Evolutionary conservation across 2,113 vertebrate genomes (phyloP).

Genomic region (Leiothrix lutea): DNA sequence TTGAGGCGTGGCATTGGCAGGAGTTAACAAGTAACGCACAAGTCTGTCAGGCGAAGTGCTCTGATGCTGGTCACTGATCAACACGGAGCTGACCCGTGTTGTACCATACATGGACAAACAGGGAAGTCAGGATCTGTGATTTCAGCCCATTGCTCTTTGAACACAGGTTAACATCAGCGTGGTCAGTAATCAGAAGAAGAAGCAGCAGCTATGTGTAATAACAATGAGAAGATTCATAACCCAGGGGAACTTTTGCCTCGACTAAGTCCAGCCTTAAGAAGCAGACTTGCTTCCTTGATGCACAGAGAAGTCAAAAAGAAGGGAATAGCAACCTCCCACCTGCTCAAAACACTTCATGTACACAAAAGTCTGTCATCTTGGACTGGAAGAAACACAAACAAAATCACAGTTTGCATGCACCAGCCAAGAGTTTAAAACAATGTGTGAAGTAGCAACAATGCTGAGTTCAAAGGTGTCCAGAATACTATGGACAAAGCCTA

Average conservation of each 20-base stretch:
- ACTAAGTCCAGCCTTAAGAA: background rate
- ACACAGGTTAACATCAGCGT: background rate
- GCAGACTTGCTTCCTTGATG: background rate
- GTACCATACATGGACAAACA: rapidly evolving
- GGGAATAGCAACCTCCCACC: background rate
- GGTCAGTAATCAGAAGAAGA: background rate
- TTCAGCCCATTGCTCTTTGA: background rate
- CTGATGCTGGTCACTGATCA: too few relatives aligned
- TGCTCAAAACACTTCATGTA: rapidly evolving
- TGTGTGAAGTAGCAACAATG: rapidly evolving
- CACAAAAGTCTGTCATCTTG: background rate
- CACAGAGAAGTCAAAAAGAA: background rate
- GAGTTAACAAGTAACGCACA: rapidly evolving
- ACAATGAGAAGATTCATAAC: background rate
- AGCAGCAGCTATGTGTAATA: background rate
- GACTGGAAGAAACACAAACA: background rate
- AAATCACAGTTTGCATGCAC: background rate
- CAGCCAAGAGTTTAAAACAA: background rate
- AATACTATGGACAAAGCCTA: rapidly evolving
- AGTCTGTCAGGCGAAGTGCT: rapidly evolving
- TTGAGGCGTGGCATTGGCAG: background rate
- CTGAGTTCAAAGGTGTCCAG: background rate
- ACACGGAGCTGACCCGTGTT: rapidly evolving
- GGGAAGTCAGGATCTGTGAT: rapidly evolving
- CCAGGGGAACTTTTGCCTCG: background rate